A percentile compares a stretch with the other conserved stretches of the same genome.
Evolutionary conservation across 1,140 invertebrate species (phyloP).

Genomic region (Lanistes nyassanus): DNA sequence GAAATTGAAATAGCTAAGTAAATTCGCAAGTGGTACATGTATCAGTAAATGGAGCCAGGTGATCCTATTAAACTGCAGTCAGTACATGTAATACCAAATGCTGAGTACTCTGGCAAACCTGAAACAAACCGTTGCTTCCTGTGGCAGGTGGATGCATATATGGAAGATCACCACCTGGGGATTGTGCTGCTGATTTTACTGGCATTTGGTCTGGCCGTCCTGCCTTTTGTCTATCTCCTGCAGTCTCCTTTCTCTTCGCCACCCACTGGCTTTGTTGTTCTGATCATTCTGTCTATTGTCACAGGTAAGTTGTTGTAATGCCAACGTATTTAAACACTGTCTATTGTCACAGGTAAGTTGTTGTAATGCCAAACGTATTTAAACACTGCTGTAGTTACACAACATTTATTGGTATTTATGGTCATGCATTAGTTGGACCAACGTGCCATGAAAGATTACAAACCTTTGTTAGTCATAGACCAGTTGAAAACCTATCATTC

Average conservation of each 20-base stretch:
- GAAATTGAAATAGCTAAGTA: no score
- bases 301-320: conserved; percentile 46
- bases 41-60: neutral
- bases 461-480: no score
- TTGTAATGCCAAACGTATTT: no score
- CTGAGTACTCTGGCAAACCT: no score
- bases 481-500: no score
- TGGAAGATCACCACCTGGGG: conserved; percentile 66
- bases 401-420: no score
- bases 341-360: conserved; percentile 56
- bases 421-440: no score
- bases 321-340: no score
- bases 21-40: neutral
- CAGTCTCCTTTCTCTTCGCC: conserved; percentile 60
- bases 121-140: neutral
- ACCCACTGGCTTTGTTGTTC: conserved; percentile 58
- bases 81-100: no score
- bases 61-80: no score
- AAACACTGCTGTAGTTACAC: no score
- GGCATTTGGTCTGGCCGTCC: conserved; percentile 57
- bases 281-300: conserved; percentile 59
- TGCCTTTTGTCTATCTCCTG: conserved; percentile 63
- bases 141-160: conserved; percentile 68
- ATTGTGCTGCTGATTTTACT: conserved; percentile 67
- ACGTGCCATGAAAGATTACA: no score